phyloP scores from a whole-genome alignment of 1,140 invertebrate species.

The Neomicropteryx cornuta region DNA sequence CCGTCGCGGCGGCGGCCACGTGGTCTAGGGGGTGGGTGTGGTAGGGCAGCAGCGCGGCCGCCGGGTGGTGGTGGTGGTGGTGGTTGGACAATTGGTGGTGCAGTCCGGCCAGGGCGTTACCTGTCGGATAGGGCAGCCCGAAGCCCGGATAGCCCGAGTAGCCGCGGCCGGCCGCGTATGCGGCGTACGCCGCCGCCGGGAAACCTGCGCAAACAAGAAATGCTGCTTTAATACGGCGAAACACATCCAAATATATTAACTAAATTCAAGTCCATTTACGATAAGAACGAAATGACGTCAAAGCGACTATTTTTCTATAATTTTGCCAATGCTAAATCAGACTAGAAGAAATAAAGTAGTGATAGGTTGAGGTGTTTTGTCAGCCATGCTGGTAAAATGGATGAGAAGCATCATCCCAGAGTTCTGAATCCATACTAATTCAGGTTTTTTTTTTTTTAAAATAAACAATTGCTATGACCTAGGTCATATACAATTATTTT shows the following conservation, averaged over 20 bases:
- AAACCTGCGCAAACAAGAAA: conserved; percentile 64
- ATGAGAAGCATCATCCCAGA: too few relatives aligned
- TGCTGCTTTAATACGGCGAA: conserved; percentile 15
- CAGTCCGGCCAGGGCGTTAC: conserved; percentile 70
- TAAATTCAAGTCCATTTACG: background rate
- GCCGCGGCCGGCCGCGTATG: conserved; percentile 85
- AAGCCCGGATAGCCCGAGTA: conserved; percentile 95
- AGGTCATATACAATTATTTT: too few relatives aligned
- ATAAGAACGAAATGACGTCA: background rate
- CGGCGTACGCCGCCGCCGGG: conserved; percentile 83
- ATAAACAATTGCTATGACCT: too few relatives aligned
- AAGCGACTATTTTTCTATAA: background rate
- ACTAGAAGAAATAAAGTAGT: too few relatives aligned
- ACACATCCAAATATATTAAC: background rate
- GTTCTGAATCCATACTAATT: too few relatives aligned
- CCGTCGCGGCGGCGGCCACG: conserved; percentile 49
- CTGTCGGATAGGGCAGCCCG: conserved; percentile 91
- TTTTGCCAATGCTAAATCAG: conserved; percentile 6
- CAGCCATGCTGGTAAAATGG: too few relatives aligned
- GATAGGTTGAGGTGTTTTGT: too few relatives aligned
- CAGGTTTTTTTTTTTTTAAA: too few relatives aligned
- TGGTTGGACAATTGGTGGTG: conserved; percentile 54
- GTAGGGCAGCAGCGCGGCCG: conserved; percentile 47
- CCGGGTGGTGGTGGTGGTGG: conserved; percentile 48
- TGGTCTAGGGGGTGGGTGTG: conserved; percentile 52